Base-by-base conservation (phyloP, 1,140 invertebrate genomes). In the Drosophila navojoa region DNA sequence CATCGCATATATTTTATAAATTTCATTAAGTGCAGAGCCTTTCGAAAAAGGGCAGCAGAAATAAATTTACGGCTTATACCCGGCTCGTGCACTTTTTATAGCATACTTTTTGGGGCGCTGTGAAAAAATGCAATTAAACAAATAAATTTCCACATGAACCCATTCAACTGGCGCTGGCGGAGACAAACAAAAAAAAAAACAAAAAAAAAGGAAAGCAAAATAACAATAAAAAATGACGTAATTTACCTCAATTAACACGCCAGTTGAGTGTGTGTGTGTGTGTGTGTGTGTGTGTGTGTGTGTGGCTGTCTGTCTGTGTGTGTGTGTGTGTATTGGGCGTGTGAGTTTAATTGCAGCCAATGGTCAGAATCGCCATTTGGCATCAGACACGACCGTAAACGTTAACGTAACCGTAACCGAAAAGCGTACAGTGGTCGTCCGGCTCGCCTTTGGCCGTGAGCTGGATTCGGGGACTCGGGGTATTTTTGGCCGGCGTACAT, bases 241-340 rank as follows among this genome's bases (percentile, higher is more conserved):
- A 87, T 87, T 87, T 87, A 87, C 84, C 84, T 89, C 82, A 87
- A 87, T 87, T 87, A 87, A 87, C 82, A 89, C 84, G 77, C 79
- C 79, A 87, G 84, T 66, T 87, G 27, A 38, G 52, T 32, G 16
- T 49, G 54, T 55, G 15, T 55, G 53, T 63, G 45, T 47, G 59
- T 27, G 25, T 27, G 25, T 27, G 25, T 27, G 25, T 27, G 2
- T 55, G n/a, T 32, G 19, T 54, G 52, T 32, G 16, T 54, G 54
- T 55, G 15, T 42, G 52, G 19, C 19, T 22, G 19, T 22, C 19
- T 22, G 1, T 1, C 19, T 22, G 19, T 22, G 19, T 49, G n/a
- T 32, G 19, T 54, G 42, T 67, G 42, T 40, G 54, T 45, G 45
- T 47, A 55, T 63, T 15, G 49, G 60, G 68, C 60, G 82, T 85